Evolutionary conservation across 2,113 vertebrate species (phyloP).

Genomic region (Gopherus flavomarginatus): DNA sequence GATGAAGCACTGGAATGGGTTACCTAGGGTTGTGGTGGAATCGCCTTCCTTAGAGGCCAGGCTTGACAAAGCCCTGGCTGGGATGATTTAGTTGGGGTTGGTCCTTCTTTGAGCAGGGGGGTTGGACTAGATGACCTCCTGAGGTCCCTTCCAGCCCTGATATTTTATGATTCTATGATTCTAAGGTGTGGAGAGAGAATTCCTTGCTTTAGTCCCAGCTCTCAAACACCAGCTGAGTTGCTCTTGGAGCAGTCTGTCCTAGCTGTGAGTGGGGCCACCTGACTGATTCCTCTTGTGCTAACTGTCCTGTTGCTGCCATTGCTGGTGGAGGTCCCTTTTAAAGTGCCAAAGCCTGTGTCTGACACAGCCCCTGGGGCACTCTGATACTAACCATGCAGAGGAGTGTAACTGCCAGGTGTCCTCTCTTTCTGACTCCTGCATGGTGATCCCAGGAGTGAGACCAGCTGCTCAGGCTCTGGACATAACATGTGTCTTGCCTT

Average conservation of each 20-base stretch:
- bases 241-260: not conserved
- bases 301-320: not conserved
- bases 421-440: rapidly evolving
- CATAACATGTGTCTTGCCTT: not conserved
- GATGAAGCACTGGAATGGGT: too few relatives aligned
- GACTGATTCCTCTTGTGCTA: not conserved
- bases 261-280: not conserved
- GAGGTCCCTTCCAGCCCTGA: too few relatives aligned
- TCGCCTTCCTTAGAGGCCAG: too few relatives aligned
- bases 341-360: not conserved
- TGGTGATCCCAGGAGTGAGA: rapidly evolving
- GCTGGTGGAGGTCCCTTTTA: rapidly evolving
- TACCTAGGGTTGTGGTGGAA: too few relatives aligned
- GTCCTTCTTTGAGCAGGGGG: too few relatives aligned
- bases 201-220: not conserved
- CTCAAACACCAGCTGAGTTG: not conserved
- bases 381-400: not conserved
- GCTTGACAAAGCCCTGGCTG: too few relatives aligned
- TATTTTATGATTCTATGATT: not conserved
- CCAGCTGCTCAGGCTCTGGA: not conserved
- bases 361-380: not conserved
- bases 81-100: too few relatives aligned
- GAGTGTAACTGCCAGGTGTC: too few relatives aligned
- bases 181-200: not conserved
- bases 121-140: too few relatives aligned